Percentiles rank a stretch among this genome's conserved stretches.
phyloP scores from a whole-genome alignment of 1,140 invertebrate genomes.

The Magallana angulata region DNA sequence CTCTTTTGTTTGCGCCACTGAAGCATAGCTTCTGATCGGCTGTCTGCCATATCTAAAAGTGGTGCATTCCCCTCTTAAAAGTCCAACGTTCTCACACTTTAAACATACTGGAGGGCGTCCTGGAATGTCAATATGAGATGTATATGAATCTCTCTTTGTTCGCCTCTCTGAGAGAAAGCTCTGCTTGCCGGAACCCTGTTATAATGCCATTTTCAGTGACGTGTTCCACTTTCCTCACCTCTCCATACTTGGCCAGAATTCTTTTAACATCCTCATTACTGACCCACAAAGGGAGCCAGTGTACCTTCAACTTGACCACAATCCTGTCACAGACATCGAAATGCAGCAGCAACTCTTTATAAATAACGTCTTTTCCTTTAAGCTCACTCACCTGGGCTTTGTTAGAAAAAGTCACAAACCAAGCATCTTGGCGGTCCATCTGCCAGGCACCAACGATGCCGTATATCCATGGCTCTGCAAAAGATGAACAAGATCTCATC shows the following conservation, averaged over 20 bases:
- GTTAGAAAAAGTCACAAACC: no score
- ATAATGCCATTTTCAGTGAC: neutral
- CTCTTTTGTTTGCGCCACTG: neutral
- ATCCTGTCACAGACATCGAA: neutral
- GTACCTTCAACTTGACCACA: neutral
- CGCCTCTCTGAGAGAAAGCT: neutral
- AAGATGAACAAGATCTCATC: no score
- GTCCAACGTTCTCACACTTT: neutral
- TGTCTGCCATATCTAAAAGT: neutral
- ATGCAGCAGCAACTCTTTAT: neutral
- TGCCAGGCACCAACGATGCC: no score
- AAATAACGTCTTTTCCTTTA: no score
- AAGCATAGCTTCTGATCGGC: neutral
- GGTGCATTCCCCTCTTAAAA: neutral
- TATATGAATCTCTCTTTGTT: neutral
- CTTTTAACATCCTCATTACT: neutral
- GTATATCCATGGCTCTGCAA: no score
- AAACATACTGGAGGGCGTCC: neutral
- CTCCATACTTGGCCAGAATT: neutral
- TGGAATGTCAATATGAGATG: neutral
- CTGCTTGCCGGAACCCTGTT: neutral
- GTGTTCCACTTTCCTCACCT: neutral
- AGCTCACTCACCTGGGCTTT: no score
- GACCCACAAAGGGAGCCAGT: neutral
- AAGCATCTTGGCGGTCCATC: no score